Base-by-base conservation (phyloP, 2,113 vertebrate genomes). In the Grallaria varia region DNA sequence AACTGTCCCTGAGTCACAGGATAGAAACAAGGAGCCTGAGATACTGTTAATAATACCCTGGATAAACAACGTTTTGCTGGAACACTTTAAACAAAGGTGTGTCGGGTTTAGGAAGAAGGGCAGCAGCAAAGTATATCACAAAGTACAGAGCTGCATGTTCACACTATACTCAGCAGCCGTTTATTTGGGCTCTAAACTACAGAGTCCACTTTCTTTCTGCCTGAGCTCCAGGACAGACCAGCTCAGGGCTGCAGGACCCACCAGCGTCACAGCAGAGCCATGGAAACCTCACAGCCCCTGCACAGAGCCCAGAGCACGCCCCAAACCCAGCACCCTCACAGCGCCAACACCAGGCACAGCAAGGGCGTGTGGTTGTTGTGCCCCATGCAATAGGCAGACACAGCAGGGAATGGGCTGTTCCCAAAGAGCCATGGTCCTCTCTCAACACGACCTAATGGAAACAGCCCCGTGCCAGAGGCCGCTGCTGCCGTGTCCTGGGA, bases 11-110 rank as follows among this genome's bases (percentile, higher is more conserved):
- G 95, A 95, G 86, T 97, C 90, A 94, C 86, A 81, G 39, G 52
- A 76, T 0, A 92, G 83, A 95, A 92, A n/a, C 81, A 91, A 92
- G 72, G 60, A 91, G 89, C 71, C 84, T 77, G 82, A 95, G 93
- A 84, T 95, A 94, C 42, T 95, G 89, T 66, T 67, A 95, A 90
- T 91, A 92, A 95, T 93, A 75, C 85, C 84, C 71, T 94, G 67
- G 87, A 76, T 94, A 97, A 97, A 95, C 95, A 96, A 84, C 68
- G 1, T 74, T 85, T 52, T 95, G 80, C 82, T 84, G 75, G 58
- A 94, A 93, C 35, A 94, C 56, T 91, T 96, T 33, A 95, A 96
- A 97, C 89, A 97, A 97, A 96, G 94, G 95, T 92, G 86, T 90
- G 96, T 63, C 86, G 0, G 45, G 37, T 49, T 91, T 93, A 76